Conservation (phyloP, 2,797 vertebrate species). For the Pseudomugil gertrudae region DNA sequence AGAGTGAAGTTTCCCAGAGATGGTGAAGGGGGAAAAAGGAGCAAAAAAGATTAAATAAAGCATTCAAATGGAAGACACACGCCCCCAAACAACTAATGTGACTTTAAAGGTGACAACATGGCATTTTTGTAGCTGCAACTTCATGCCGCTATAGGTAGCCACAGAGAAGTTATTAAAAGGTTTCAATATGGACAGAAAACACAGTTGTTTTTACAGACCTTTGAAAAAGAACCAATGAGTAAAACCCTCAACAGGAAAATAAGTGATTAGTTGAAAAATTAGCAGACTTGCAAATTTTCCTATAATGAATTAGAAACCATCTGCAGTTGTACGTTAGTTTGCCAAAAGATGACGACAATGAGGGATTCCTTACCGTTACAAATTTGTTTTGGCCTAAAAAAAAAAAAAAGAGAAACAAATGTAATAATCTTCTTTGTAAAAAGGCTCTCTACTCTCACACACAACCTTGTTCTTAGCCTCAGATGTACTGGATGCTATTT, state of each 20-base stretch:
- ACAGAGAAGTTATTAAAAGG: background rate
- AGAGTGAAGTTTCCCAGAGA: background rate
- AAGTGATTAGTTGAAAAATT: constrained; percentile 7
- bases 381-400: constrained; percentile 22
- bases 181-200: constrained; percentile 32
- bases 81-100: background rate
- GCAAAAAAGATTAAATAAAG: background rate
- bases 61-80: constrained; percentile 2
- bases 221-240: background rate
- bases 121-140: background rate
- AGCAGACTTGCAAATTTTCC: background rate
- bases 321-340: constrained; percentile 17
- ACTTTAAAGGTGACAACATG: background rate
- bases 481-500: constrained; percentile 31
- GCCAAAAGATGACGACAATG: constrained; percentile 4
- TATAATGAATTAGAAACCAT: constrained; percentile 19
- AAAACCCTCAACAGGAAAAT: constrained; percentile 17
- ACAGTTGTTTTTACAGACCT: background rate
- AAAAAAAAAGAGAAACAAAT: constrained; percentile 4
- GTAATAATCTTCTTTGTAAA: constrained; percentile 17
- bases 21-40: background rate
- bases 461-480: constrained; percentile 57
- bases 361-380: background rate
- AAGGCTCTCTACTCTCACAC: constrained; percentile 36
- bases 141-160: background rate